Conservation (phyloP, 2,113 vertebrate genomes). For the Strigops habroptila region DNA sequence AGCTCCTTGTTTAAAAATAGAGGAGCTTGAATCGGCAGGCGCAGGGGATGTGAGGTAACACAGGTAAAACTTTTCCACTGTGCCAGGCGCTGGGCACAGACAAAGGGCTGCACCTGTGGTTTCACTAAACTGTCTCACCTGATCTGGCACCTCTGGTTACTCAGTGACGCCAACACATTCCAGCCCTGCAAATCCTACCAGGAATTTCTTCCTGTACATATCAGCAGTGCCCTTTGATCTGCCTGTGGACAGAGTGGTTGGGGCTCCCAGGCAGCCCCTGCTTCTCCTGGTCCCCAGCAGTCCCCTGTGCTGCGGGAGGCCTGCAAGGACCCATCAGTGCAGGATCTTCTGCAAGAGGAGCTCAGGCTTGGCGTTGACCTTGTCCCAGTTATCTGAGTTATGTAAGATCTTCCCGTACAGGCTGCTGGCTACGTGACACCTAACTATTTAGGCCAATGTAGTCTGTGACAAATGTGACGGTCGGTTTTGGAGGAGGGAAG, state of each 20-base stretch:
- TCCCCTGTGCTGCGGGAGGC: background rate
- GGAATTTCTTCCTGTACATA: background rate
- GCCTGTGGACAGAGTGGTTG: background rate
- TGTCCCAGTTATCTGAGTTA: constrained; percentile 50
- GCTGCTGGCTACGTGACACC: constrained; percentile 37
- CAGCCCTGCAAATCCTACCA: constrained; percentile 29
- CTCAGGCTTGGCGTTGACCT: background rate
- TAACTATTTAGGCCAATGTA: constrained; percentile 38
- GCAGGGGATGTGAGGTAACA: background rate
- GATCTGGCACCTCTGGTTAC: constrained; percentile 5
- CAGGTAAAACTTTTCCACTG: constrained; percentile 10
- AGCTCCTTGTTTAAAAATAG: constrained; percentile 36
- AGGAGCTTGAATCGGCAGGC: background rate
- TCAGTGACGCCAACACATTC: background rate
- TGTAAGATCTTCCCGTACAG: constrained; percentile 28
- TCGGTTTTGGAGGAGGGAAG: constrained; percentile 13
- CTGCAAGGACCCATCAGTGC: background rate
- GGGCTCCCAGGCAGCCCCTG: background rate
- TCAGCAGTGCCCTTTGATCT: background rate
- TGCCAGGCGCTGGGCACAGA: background rate
- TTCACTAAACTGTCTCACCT: constrained; percentile 30
- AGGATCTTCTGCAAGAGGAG: background rate
- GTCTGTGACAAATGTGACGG: constrained; percentile 56
- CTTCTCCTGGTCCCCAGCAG: background rate
- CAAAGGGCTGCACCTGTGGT: constrained; percentile 42